Conservation (phyloP, 2,888 invertebrate species). For the Scelioninae gen. 1 region DNA sequence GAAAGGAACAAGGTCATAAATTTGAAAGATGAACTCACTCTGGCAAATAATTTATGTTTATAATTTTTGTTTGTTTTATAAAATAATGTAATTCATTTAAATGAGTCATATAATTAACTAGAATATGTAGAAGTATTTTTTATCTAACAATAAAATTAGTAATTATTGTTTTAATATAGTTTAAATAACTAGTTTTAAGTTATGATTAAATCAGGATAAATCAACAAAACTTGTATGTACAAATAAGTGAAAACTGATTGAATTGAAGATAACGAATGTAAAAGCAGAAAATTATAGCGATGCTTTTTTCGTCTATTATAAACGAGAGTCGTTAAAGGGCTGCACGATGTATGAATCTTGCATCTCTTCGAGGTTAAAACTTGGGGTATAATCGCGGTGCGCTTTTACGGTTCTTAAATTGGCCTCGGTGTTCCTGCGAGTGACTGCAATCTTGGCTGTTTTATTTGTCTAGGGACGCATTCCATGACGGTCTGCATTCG, state of each 20-base stretch:
- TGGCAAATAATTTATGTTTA: neutral
- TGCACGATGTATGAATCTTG: conserved; percentile 58
- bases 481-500: conserved; percentile 70
- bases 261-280: conserved; percentile 41
- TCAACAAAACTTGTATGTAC: neutral
- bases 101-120: too few species aligned
- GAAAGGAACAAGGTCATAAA: conserved; percentile 15
- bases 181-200: too few species aligned
- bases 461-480: conserved; percentile 74
- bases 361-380: conserved; percentile 62
- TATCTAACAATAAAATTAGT: too few species aligned
- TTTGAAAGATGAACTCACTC: conserved; percentile 6
- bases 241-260: conserved; percentile 28
- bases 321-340: conserved; percentile 64
- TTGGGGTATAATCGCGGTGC: conserved; percentile 64
- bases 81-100: too few species aligned
- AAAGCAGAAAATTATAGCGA: conserved; percentile 46
- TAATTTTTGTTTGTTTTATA: too few species aligned
- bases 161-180: too few species aligned
- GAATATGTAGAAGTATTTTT: too few species aligned
- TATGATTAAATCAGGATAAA: neutral
- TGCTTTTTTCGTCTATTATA: conserved; percentile 58
- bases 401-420: conserved; percentile 78
- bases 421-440: conserved; percentile 73
- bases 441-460: conserved; percentile 73